Evolutionary conservation across 1,140 invertebrate species (phyloP).

Genomic region (Papilio xuthus): DNA sequence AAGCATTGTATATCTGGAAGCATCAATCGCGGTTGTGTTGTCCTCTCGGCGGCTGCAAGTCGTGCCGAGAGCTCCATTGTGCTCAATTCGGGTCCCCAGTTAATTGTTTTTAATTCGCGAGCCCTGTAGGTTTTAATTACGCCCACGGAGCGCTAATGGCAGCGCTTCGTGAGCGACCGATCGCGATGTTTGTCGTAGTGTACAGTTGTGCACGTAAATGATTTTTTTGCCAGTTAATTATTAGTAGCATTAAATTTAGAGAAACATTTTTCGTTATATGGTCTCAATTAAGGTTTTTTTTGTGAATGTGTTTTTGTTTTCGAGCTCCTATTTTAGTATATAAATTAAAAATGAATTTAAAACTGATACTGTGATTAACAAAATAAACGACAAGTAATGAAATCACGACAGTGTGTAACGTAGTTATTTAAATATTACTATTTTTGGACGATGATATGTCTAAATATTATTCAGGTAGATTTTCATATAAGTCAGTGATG

Average conservation of each 20-base stretch:
- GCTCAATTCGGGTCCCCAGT: conserved; percentile 68
- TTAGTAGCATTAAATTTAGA: background rate
- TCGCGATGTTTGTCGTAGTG: conserved; percentile 58
- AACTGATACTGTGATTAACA: too few relatives aligned
- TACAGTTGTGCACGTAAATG: conserved; percentile 49
- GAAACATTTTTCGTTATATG: too few relatives aligned
- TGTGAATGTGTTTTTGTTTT: too few relatives aligned
- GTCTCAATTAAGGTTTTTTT: too few relatives aligned
- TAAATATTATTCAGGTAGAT: background rate
- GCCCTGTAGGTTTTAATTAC: conserved; percentile 75
- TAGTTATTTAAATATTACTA: too few relatives aligned
- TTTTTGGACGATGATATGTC: too few relatives aligned
- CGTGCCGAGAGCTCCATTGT: conserved; percentile 68
- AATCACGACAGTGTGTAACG: too few relatives aligned
- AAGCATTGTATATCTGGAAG: background rate
- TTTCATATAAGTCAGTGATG: background rate
- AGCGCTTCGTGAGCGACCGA: conserved; percentile 57
- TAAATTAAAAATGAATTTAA: too few relatives aligned
- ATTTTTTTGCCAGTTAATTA: background rate
- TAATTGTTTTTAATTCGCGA: conserved; percentile 79
- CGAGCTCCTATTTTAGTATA: too few relatives aligned
- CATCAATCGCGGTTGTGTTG: conserved; percentile 34
- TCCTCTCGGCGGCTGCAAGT: conserved; percentile 50
- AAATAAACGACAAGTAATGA: too few relatives aligned
- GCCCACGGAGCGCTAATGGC: conserved; percentile 70